Evolutionary conservation across 2,113 vertebrate species (phyloP).

Genomic region (Passer montanus): DNA sequence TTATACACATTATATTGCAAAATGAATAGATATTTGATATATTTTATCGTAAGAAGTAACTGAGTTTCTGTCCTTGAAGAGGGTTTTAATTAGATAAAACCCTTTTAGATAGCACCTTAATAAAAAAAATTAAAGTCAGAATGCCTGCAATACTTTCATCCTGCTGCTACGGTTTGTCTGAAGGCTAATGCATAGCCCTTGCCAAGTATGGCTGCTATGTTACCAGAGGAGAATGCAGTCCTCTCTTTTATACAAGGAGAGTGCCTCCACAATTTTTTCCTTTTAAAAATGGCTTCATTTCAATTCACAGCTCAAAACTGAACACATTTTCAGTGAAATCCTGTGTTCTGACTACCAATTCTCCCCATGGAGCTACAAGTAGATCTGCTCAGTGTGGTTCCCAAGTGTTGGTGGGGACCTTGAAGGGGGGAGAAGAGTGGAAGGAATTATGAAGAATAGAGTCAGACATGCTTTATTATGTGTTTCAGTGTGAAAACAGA

Average conservation of each 20-base stretch:
- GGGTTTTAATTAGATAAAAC: neutral
- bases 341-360: neutral
- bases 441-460: neutral
- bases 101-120: neutral
- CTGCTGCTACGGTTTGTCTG: neutral
- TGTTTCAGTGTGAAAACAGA: neutral
- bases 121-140: neutral
- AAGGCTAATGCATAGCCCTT: neutral
- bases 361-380: neutral
- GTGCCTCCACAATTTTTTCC: neutral
- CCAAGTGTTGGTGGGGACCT: rapidly evolving
- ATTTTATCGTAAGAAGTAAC: neutral
- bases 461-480: neutral
- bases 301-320: neutral
- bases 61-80: neutral
- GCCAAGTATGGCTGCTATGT: neutral
- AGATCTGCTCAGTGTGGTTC: rapidly evolving
- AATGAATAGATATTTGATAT: neutral
- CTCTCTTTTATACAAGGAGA: neutral
- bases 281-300: neutral
- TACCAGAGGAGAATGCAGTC: neutral
- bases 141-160: neutral
- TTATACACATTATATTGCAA: neutral
- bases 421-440: neutral
- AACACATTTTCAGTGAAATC: neutral